Evolutionary conservation across 2,113 vertebrate genomes (phyloP).

Genomic region (Peromyscus californicus): DNA sequence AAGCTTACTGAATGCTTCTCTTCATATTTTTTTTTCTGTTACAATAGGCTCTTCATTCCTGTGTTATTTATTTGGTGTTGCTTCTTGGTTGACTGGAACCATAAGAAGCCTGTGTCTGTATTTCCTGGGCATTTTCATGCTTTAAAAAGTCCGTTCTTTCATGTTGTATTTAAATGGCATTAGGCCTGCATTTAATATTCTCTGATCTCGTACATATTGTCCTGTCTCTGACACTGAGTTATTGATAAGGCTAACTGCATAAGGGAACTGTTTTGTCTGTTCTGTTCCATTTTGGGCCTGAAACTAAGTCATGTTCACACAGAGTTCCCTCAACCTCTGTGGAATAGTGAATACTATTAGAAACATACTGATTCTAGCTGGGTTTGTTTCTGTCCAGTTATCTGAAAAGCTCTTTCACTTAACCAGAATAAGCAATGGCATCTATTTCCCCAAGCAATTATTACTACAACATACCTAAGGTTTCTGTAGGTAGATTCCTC

Average conservation of each 20-base stretch:
- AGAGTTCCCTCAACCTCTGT: not conserved
- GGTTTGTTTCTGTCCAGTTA: not conserved
- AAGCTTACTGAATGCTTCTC: not conserved
- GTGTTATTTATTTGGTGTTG: not conserved
- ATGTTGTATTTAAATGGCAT: not conserved
- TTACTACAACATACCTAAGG: not conserved
- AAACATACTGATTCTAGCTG: not conserved
- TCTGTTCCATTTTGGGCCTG: not conserved
- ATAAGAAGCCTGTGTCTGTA: not conserved
- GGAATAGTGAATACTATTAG: not conserved
- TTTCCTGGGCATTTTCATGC: not conserved
- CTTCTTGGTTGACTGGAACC: not conserved
- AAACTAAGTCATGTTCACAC: not conserved
- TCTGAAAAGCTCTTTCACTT: not conserved
- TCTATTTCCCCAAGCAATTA: not conserved
- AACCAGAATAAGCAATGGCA: not conserved
- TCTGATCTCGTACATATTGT: not conserved
- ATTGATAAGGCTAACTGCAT: constrained; percentile 15
- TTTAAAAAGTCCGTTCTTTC: not conserved
- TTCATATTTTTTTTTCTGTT: not conserved
- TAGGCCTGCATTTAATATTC: not conserved
- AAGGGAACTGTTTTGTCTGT: not conserved
- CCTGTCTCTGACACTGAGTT: not conserved
- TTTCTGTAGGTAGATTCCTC: not conserved
- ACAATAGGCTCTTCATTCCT: not conserved